phyloP scores from a whole-genome alignment of 1,140 invertebrate species.

The Chrysomallon squamiferum region DNA sequence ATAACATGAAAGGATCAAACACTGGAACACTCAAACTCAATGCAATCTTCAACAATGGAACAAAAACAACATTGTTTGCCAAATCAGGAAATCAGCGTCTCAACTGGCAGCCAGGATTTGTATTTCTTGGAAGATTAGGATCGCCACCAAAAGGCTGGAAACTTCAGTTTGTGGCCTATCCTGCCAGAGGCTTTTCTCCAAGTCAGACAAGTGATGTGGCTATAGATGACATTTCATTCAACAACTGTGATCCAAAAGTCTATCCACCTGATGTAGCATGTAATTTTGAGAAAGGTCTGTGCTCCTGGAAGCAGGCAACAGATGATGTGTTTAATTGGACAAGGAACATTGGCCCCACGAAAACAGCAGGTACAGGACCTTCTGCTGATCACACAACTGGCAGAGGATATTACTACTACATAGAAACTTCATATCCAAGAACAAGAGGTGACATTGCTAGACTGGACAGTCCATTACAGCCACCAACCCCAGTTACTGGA shows the following conservation, averaged over 20 bases:
- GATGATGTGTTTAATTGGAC: conserved; percentile 51
- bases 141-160: conserved; percentile 15
- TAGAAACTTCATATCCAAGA: conserved; percentile 68
- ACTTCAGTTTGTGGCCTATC: conserved; percentile 28
- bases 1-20: conserved; percentile 74
- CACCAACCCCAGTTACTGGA: conserved; percentile 37
- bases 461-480: conserved; percentile 61
- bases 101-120: conserved; percentile 35
- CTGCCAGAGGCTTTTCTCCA: conserved; percentile 25
- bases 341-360: conserved; percentile 28
- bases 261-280: conserved; percentile 29
- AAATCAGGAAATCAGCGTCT: conserved; percentile 15
- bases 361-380: conserved; percentile 71
- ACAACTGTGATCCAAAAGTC: conserved; percentile 35
- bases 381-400: conserved; percentile 73
- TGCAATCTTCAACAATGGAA: conserved; percentile 30
- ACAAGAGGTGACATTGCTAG: conserved; percentile 72
- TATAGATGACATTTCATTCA: conserved; percentile 54
- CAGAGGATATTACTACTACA: conserved; percentile 70
- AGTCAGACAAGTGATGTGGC: conserved; percentile 33
- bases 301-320: conserved; percentile 36
- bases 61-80: conserved; percentile 12
- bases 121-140: conserved; percentile 41
- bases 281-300: conserved; percentile 44
- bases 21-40: conserved; percentile 33